These are phyloP conservation scores for Zoanthus gigantus DNA, from an alignment of 92 coral and sea anemone genomes.

Conservation along the genomic window DNA sequence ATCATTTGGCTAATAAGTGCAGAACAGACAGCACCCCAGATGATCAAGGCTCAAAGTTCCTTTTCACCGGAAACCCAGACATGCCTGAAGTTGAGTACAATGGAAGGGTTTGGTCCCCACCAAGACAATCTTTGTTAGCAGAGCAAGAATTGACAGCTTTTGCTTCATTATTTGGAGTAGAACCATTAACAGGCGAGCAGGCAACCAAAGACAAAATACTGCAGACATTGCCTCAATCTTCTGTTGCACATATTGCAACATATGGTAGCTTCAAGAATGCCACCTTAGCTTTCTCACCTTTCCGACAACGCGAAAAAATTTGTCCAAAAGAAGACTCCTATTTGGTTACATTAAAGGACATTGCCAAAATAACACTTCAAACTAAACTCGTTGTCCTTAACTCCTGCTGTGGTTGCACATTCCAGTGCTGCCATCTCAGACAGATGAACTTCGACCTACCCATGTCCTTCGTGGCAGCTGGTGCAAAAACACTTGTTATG, in stretches of 20 bases:
- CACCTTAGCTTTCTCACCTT: slow-evolving; percentile 78
- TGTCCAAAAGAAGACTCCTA: slow-evolving; percentile 73
- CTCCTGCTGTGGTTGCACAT: slow-evolving; percentile 82
- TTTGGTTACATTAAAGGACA: slow-evolving; percentile 68
- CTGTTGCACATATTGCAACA: slow-evolving; percentile 78
- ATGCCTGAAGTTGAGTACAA: slow-evolving; percentile 67
- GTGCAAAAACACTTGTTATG: slow-evolving; percentile 71
- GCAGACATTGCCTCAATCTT: slow-evolving; percentile 62
- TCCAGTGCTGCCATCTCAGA: slow-evolving; percentile 72
- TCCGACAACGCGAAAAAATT: slow-evolving; percentile 55
- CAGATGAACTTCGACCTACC: slow-evolving; percentile 68
- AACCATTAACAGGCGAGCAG: slow-evolving; percentile 72
- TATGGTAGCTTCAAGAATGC: slow-evolving; percentile 82
- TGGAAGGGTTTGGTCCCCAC: slow-evolving; percentile 73
- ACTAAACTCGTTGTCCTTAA: slow-evolving; percentile 79
- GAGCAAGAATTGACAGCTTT: slow-evolving; percentile 79
- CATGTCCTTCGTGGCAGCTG: slow-evolving; percentile 81
- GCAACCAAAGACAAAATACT: slow-evolving; percentile 82
- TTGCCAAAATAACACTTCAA: slow-evolving; percentile 59
- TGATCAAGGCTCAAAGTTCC: slow-evolving; percentile 45
- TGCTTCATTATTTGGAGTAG: slow-evolving; percentile 80
- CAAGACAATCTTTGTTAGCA: slow-evolving; percentile 65
- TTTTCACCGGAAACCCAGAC: slow-evolving; percentile 79
- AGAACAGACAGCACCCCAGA: not conserved
- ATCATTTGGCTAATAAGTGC: not conserved